A percentile compares a stretch with the other conserved stretches of the same genome.
phyloP scores from a whole-genome alignment of 2,797 vertebrate species.

The Sebastes diploproa region DNA sequence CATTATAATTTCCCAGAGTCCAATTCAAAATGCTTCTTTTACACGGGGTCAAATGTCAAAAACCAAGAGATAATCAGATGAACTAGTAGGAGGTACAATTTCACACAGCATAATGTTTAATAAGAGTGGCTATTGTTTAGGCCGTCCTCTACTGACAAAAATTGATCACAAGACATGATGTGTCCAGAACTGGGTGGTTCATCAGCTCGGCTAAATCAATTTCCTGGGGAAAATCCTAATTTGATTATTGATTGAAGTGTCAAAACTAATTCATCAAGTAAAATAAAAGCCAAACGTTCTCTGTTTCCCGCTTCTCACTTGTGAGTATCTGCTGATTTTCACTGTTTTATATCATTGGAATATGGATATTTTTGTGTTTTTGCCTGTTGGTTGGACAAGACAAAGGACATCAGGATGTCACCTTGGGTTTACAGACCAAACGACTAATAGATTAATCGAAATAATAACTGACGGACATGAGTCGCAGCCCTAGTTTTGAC shows the following conservation, averaged over 20 bases:
- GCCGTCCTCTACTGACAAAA: background rate
- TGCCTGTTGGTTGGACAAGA: background rate
- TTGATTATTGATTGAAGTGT: conserved; percentile 6
- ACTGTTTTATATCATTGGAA: background rate
- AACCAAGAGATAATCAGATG: background rate
- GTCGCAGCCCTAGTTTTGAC: background rate
- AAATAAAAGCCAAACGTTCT: background rate
- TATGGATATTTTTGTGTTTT: background rate
- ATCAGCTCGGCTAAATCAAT: background rate
- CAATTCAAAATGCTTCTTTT: background rate
- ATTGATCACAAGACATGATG: conserved; percentile 10
- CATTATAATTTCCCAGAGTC: background rate
- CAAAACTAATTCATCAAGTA: background rate
- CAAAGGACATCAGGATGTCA: background rate
- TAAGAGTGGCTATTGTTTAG: background rate
- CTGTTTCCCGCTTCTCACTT: background rate
- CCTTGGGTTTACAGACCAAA: background rate
- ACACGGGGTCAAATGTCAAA: background rate
- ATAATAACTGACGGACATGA: background rate
- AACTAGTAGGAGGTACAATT: background rate
- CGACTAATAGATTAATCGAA: background rate
- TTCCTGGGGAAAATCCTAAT: background rate
- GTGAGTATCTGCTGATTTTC: background rate
- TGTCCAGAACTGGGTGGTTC: background rate
- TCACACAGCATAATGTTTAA: background rate